Percentiles rank a stretch among this genome's conserved stretches.
Evolutionary conservation across 2,888 invertebrate species (phyloP).

Genomic region (Parnassius mnemosyne): DNA sequence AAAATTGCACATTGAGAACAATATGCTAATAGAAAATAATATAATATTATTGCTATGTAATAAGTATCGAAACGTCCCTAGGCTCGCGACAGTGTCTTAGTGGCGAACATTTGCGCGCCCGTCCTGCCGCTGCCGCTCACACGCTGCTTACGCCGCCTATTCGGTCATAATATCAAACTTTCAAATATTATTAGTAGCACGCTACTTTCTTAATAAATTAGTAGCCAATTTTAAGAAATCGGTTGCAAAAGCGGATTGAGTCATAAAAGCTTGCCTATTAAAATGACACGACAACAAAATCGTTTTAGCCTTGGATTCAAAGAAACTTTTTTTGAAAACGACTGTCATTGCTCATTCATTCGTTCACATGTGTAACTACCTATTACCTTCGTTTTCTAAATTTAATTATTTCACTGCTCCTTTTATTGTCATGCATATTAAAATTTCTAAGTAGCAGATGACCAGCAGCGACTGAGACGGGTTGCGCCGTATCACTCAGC

Average conservation of each 20-base stretch:
- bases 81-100: conserved; percentile 25
- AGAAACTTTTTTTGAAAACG: too few relatives aligned
- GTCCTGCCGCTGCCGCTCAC: conserved; percentile 2
- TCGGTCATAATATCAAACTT: conserved; percentile 5
- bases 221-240: conserved; percentile 5
- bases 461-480: conserved; percentile 50
- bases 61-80: conserved; percentile 18
- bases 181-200: conserved; percentile 8
- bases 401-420: too few relatives aligned
- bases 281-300: conserved; percentile 11
- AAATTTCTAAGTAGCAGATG: conserved; percentile 29
- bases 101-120: conserved; percentile 20
- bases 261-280: conserved; percentile 20
- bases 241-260: conserved; percentile 1
- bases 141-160: conserved; percentile 2
- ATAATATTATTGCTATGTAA: neutral
- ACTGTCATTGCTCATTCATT: too few relatives aligned
- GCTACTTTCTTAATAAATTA: conserved; percentile 10
- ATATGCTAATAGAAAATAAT: too few relatives aligned
- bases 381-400: too few relatives aligned
- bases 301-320: conserved; percentile 6
- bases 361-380: too few relatives aligned
- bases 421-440: too few relatives aligned
- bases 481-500: conserved; percentile 48
- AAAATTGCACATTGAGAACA: too few relatives aligned